Percentiles rank a stretch among this genome's conserved stretches.
phyloP scores from a whole-genome alignment of 2,888 invertebrate species.

The Campoplex capitator region DNA sequence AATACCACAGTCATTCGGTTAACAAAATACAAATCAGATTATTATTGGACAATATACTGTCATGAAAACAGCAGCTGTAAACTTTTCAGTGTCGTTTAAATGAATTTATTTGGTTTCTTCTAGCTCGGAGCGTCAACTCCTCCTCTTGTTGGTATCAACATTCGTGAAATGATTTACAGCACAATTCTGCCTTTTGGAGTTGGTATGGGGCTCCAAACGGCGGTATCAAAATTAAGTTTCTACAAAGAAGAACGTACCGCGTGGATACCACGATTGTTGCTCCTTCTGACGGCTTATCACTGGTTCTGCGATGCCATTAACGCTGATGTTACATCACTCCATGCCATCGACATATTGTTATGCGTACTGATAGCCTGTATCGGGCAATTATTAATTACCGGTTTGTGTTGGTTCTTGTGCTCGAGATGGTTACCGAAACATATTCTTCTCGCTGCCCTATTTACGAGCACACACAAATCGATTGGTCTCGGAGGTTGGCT shows the following conservation, averaged over 20 bases:
- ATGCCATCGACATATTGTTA: slow-evolving; percentile 80
- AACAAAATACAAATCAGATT: not conserved
- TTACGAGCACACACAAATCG: slow-evolving; percentile 82
- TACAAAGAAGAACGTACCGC: slow-evolving; percentile 73
- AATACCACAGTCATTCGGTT: not conserved
- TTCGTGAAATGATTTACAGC: slow-evolving; percentile 80
- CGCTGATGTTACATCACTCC: slow-evolving; percentile 80
- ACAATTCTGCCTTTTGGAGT: slow-evolving; percentile 80
- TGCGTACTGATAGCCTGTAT: slow-evolving; percentile 82
- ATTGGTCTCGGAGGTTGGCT: slow-evolving; percentile 83
- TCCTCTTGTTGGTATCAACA: slow-evolving; percentile 80
- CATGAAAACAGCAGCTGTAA: not conserved
- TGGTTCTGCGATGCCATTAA: slow-evolving; percentile 83
- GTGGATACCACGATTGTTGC: slow-evolving; percentile 79
- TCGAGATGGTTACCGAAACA: slow-evolving; percentile 80
- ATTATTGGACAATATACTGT: not conserved
- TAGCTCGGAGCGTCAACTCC: slow-evolving; percentile 81
- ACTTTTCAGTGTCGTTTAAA: not conserved
- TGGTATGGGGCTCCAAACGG: slow-evolving; percentile 77
- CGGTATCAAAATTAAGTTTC: slow-evolving; percentile 68
- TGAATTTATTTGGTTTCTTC: slow-evolving; percentile 16
- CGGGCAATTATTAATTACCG: slow-evolving; percentile 80
- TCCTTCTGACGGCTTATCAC: slow-evolving; percentile 81
- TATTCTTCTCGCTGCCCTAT: slow-evolving; percentile 79
- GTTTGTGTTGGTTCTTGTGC: slow-evolving; percentile 81